A percentile compares a stretch with the other conserved stretches of the same genome.
phyloP scores from a whole-genome alignment of 2,113 vertebrate genomes.

The Saimiri boliviensis region DNA sequence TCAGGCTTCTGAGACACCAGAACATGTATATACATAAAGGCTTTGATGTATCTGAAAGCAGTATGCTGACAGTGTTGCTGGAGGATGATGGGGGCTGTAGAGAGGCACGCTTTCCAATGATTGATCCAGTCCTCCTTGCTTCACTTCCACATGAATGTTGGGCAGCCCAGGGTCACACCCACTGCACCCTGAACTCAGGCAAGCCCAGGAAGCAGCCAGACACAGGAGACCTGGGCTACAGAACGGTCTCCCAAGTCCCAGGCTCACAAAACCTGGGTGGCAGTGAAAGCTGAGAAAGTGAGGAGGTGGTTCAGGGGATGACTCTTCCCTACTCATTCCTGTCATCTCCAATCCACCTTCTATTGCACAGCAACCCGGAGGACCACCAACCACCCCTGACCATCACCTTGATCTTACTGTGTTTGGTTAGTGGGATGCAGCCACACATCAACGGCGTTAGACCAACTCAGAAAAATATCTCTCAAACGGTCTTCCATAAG shows the following conservation, averaged over 20 bases:
- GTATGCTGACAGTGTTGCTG: fast-evolving
- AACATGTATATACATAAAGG: background rate
- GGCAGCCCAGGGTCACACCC: background rate
- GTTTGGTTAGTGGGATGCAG: background rate
- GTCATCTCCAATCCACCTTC: background rate
- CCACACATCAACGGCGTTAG: background rate
- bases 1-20: background rate
- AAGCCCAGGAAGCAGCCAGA: background rate
- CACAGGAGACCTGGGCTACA: fast-evolving
- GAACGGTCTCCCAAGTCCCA: background rate
- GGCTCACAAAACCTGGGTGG: background rate
- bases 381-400: background rate
- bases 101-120: background rate
- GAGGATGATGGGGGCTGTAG: background rate
- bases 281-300: background rate
- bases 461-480: background rate
- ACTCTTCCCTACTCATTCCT: fast-evolving
- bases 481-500: background rate
- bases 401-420: background rate
- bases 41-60: background rate
- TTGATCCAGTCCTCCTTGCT: background rate
- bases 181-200: background rate
- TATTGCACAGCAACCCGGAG: no score
- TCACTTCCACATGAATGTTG: no score
- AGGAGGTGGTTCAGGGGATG: background rate